These are phyloP conservation scores for Nasalis larvatus DNA, from an alignment of 2,113 vertebrate genomes.

Conservation along the genomic window DNA sequence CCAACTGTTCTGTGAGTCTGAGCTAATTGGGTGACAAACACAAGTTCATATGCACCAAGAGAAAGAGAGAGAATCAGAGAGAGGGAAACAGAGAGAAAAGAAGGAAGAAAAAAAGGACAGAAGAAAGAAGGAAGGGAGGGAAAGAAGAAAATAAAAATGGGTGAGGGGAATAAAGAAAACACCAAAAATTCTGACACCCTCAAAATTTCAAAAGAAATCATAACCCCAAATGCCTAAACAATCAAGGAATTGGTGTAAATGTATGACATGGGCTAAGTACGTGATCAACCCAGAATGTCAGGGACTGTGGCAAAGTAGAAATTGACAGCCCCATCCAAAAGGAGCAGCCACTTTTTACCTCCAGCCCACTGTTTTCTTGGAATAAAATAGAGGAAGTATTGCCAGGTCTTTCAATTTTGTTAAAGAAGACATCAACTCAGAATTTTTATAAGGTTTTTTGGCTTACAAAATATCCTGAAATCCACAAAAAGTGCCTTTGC, in stretches of 20 bases:
- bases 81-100: background rate
- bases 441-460: background rate
- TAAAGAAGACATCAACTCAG: background rate
- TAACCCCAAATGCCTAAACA: background rate
- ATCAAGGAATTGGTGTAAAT: too few relatives aligned
- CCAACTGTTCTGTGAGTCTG: background rate
- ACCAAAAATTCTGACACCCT: background rate
- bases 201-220: background rate
- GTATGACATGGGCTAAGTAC: background rate
- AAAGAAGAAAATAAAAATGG: background rate
- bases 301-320: background rate
- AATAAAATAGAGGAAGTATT: background rate
- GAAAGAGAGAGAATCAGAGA: background rate
- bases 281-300: background rate
- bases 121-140: background rate
- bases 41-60: background rate
- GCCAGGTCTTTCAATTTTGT: background rate
- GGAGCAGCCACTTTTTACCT: background rate
- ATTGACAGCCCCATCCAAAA: background rate
- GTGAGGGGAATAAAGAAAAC: background rate
- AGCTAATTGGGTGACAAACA: background rate
- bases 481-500: background rate
- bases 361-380: background rate
- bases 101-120: accelerated
- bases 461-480: conserved; percentile 23